Evolutionary conservation across 37 sponge, comb jelly and placozoan species (phyloP).

Genomic region (Theonella swinhoei): DNA sequence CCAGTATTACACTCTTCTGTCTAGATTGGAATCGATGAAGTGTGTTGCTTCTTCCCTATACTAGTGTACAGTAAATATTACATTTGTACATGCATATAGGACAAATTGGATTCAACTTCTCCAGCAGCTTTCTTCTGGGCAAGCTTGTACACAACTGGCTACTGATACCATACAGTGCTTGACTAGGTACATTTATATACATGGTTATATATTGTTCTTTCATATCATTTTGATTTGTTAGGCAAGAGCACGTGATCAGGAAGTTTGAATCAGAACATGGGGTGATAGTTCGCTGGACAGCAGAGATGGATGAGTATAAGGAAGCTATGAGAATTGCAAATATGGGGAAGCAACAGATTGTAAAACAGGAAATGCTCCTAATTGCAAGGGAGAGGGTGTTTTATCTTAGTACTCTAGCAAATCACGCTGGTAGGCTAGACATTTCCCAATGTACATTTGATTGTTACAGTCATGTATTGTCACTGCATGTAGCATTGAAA

Average conservation of each 20-base stretch:
- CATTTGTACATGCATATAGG: too few relatives aligned
- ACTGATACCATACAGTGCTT: too few relatives aligned
- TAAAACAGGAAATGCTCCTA: background rate
- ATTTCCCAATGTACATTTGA: too few relatives aligned
- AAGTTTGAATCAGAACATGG: background rate
- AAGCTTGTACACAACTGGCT: too few relatives aligned
- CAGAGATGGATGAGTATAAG: background rate
- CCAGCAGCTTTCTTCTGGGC: too few relatives aligned
- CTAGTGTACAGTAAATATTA: too few relatives aligned
- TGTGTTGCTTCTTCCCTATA: constrained; percentile 2
- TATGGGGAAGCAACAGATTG: background rate
- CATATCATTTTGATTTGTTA: constrained; percentile 1
- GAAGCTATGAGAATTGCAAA: background rate
- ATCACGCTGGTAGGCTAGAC: too few relatives aligned
- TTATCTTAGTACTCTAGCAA: constrained; percentile 8
- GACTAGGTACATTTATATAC: background rate
- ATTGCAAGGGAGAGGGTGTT: background rate
- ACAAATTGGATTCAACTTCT: too few relatives aligned
- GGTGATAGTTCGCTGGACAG: background rate
- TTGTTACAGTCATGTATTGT: too few relatives aligned
- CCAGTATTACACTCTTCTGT: too few relatives aligned
- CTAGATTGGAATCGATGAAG: background rate
- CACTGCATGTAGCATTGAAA: too few relatives aligned
- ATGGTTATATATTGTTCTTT: background rate
- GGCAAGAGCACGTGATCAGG: background rate